Conservation (phyloP, 2,888 invertebrate genomes). For the Chorisops tibialis region DNA sequence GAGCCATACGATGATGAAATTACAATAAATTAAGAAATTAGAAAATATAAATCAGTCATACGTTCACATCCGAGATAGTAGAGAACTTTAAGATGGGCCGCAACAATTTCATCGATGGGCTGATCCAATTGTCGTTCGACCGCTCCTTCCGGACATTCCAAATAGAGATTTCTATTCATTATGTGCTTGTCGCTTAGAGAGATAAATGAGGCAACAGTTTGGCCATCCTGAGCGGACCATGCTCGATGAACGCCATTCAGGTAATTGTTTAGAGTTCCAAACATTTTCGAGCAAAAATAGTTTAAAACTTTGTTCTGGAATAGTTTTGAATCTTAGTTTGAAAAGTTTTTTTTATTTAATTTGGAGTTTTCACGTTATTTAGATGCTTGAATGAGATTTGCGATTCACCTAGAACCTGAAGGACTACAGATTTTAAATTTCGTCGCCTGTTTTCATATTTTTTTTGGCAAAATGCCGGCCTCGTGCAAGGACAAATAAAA, state of each 20-base stretch:
- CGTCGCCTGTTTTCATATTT: too few relatives aligned
- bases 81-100: conserved; percentile 69
- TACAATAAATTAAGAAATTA: neutral
- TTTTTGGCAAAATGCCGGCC: too few relatives aligned
- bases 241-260: conserved; percentile 56
- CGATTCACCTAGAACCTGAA: too few relatives aligned
- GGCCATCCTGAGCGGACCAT: conserved; percentile 63
- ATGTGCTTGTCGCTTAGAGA: conserved; percentile 72
- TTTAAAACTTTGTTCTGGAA: neutral
- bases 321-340: too few relatives aligned
- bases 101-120: conserved; percentile 73
- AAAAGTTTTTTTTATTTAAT: too few relatives aligned
- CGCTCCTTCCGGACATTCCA: conserved; percentile 66
- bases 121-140: conserved; percentile 68
- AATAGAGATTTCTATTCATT: conserved; percentile 63
- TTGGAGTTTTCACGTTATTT: too few relatives aligned
- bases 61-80: conserved; percentile 53
- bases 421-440: too few relatives aligned
- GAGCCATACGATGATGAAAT: conserved; percentile 13
- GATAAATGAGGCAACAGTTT: conserved; percentile 58
- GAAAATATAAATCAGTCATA: conserved; percentile 42
- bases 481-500: too few relatives aligned
- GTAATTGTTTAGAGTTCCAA: conserved; percentile 47
- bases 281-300: conserved; percentile 37
- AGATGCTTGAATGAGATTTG: too few relatives aligned